Percentiles rank a stretch among this genome's conserved stretches.
phyloP scores from a whole-genome alignment of 2,113 vertebrate genomes.

The Centropus unirufus region DNA sequence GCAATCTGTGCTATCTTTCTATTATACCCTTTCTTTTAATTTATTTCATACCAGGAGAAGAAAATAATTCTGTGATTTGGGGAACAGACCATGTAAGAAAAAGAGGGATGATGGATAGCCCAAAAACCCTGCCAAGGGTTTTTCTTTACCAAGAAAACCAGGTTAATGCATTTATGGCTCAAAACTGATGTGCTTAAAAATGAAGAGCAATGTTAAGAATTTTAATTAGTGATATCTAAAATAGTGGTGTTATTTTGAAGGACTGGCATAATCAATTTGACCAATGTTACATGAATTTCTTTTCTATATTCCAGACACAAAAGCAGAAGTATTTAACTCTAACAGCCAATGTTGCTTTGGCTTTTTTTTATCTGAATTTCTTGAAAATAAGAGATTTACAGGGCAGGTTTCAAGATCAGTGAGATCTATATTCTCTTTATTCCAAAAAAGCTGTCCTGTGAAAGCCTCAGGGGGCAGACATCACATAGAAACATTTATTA shows the following conservation, averaged over 20 bases:
- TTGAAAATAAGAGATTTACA: neutral
- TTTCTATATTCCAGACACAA: neutral
- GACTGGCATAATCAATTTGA: neutral
- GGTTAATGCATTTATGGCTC: neutral
- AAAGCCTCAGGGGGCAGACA: neutral
- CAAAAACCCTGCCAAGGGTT: neutral
- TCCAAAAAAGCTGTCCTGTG: neutral
- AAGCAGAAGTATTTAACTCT: neutral
- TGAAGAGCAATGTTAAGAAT: neutral
- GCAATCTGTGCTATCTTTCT: neutral
- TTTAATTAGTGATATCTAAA: neutral
- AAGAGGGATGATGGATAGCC: neutral
- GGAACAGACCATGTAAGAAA: neutral
- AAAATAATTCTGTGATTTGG: neutral
- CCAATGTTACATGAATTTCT: neutral
- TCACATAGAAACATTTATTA: constrained; percentile 5
- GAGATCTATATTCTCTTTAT: neutral
- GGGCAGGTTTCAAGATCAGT: neutral
- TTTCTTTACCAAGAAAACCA: neutral
- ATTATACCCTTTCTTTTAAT: neutral
- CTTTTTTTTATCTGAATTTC: neutral
- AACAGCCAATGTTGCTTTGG: neutral
- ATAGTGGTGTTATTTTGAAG: neutral
- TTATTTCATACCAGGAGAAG: neutral
- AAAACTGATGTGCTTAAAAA: neutral